Percentiles rank a stretch among this genome's conserved stretches.
Conservation (phyloP, 2,888 invertebrate species). For the Molorchus minor region DNA sequence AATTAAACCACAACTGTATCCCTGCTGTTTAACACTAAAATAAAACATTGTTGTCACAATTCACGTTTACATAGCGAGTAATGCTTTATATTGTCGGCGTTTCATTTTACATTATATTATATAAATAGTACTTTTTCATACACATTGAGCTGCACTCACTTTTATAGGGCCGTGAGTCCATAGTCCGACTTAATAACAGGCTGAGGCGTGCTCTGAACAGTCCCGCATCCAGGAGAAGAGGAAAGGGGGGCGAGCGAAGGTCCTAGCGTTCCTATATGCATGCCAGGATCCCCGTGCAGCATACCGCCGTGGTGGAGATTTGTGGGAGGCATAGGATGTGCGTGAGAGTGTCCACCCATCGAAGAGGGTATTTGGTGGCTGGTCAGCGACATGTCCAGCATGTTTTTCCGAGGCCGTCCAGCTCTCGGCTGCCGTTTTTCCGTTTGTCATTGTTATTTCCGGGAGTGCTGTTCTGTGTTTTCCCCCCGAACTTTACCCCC, state of each 20-base stretch:
- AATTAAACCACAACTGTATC: conserved; percentile 39
- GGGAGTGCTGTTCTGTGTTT: conserved; percentile 58
- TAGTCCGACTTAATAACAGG: conserved; percentile 86
- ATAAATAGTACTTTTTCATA: conserved; percentile 37
- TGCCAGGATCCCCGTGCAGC: conserved; percentile 61
- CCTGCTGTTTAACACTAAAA: conserved; percentile 38
- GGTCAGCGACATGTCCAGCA: conserved; percentile 62
- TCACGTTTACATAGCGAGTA: conserved; percentile 42
- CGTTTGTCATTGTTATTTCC: conserved; percentile 73
- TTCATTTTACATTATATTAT: conserved; percentile 45
- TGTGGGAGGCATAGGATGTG: conserved; percentile 64
- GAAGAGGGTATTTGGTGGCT: conserved; percentile 63
- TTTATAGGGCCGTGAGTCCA: conserved; percentile 82
- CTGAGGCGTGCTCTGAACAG: conserved; percentile 65
- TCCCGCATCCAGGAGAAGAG: conserved; percentile 66
- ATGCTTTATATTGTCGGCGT: conserved; percentile 55
- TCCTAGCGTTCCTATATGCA: conserved; percentile 65
- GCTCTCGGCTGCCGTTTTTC: conserved; percentile 68
- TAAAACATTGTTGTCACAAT: conserved; percentile 40
- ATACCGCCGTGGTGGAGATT: conserved; percentile 56
- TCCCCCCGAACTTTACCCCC: conserved; percentile 60
- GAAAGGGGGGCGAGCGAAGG: conserved; percentile 68
- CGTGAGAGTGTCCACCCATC: conserved; percentile 65
- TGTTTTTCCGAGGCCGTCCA: conserved; percentile 67
- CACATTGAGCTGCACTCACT: conserved; percentile 43